Evolutionary conservation across 1,140 invertebrate species (phyloP), one percentile per base, ranked within the genome.

Genomic region (Plutomurus gul): DNA sequence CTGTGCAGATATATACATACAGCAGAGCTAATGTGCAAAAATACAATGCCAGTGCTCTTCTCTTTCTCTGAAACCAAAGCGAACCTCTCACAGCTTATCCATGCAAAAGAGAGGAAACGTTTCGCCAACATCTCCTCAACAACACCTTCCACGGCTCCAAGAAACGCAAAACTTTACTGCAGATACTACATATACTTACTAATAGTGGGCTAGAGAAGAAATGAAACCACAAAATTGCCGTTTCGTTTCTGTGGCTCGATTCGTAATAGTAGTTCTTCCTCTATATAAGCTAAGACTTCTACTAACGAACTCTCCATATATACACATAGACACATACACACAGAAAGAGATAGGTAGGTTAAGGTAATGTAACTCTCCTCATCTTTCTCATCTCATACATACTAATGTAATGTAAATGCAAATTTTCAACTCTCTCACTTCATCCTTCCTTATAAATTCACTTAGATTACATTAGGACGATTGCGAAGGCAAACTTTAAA

Each of bases 361-460:
- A 43, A 43, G 39, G 11, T n/a, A 43, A 43, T 13, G 39, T 43
- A 43, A 43, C 39, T 43, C n/a, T n/a, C n/a, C n/a, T 43, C 39
- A 13, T 43, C 39, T 43, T 43, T n/a, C n/a, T 43, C 51, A 60
- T 60, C 27, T 60, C 51, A 36, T 36, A 11, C 51, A 60, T 60
- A 60, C 56, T 65, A 65, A 65, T 65, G 56, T 65, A 65, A 65
- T 65, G 56, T 65, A 65, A 65, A 65, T 65, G 56, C 56, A 65
- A 65, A 65, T 65, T 65, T 30, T 36, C 56, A 65, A 65, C 56
- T 65, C 56, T 65, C 56, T 65, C 56, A 65, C 56, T 30, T 65
- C 56, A 65, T 65, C 56, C 36, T 65, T 30, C 27, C 25, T 18
- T 51, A 51, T 65, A 65, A 65, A 65, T 65, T 65, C 30, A 36